phyloP scores from a whole-genome alignment of 2,797 vertebrate species.

The Hydrolagus colliei region DNA sequence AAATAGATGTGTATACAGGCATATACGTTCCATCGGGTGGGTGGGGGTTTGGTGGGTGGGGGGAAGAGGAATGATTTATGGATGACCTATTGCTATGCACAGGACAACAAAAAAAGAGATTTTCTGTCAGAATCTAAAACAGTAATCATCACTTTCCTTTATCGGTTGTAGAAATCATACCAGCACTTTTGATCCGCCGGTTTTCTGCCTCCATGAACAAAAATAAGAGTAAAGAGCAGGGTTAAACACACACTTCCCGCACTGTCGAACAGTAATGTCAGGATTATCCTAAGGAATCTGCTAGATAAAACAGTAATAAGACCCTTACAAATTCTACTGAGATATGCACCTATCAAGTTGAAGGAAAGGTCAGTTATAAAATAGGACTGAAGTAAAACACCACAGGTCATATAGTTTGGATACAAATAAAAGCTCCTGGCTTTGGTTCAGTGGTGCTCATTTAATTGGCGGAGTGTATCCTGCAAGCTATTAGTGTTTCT shows the following conservation, averaged over 20 bases:
- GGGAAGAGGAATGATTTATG: not conserved
- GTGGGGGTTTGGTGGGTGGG: not conserved
- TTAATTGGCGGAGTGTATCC: constrained; percentile 11
- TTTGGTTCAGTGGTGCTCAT: not conserved
- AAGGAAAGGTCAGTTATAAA: constrained; percentile 21
- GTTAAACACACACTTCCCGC: not conserved
- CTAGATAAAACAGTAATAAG: constrained; percentile 25
- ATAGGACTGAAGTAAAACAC: constrained; percentile 31
- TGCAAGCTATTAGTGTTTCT: constrained; percentile 10
- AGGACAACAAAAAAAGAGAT: not conserved
- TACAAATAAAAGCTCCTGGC: not conserved
- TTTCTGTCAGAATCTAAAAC: constrained; percentile 1
- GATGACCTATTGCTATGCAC: not conserved
- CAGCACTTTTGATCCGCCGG: not conserved
- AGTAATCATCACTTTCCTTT: not conserved
- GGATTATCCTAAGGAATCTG: constrained; percentile 6
- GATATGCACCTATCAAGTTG: not conserved
- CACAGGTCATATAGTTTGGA: not conserved
- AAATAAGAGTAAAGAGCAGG: not conserved
- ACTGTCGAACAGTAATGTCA: not conserved
- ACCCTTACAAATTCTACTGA: not conserved
- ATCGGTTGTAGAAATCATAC: not conserved
- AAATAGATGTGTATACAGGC: not conserved
- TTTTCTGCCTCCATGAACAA: constrained; percentile 7
- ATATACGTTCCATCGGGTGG: not conserved